Percentiles rank a stretch among this genome's conserved stretches.
These are phyloP conservation scores for Lerista edwardsae DNA, from an alignment of 2,797 vertebrate genomes.

Conservation along the genomic window DNA sequence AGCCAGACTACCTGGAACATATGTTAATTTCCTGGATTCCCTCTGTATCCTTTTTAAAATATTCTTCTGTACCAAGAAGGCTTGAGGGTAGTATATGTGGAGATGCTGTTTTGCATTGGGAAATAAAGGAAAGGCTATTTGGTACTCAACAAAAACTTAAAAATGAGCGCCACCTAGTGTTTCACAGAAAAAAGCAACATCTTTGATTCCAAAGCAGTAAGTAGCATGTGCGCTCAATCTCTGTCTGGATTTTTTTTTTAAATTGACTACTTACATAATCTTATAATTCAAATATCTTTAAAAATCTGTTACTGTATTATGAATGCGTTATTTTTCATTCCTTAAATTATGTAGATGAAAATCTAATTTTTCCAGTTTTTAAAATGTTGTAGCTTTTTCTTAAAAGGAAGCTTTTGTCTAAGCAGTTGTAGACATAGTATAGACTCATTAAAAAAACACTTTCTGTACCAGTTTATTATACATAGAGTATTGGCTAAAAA, in stretches of 20 bases:
- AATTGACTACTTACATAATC: too few relatives aligned
- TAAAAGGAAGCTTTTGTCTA: too few relatives aligned
- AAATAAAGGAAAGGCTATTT: background rate
- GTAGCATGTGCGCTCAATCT: background rate
- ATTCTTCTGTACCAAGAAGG: background rate
- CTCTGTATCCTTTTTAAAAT: too few relatives aligned
- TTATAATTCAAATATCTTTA: too few relatives aligned
- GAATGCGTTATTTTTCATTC: too few relatives aligned
- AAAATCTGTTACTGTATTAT: too few relatives aligned
- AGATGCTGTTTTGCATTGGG: background rate
- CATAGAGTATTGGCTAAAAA: background rate
- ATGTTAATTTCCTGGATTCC: too few relatives aligned
- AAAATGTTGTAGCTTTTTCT: too few relatives aligned
- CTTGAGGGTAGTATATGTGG: background rate
- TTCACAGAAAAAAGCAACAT: background rate
- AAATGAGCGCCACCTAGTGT: conserved; percentile 17
- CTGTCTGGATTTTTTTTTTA: too few relatives aligned
- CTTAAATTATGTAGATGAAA: background rate
- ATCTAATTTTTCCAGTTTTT: too few relatives aligned
- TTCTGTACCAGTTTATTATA: background rate
- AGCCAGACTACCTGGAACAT: too few relatives aligned
- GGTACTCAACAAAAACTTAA: background rate
- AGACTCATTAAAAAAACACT: background rate
- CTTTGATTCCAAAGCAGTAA: background rate
- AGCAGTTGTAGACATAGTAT: background rate